These are phyloP conservation scores for Trinorchestia longiramus DNA, from an alignment of 1,140 invertebrate species.

Conservation along the genomic window DNA sequence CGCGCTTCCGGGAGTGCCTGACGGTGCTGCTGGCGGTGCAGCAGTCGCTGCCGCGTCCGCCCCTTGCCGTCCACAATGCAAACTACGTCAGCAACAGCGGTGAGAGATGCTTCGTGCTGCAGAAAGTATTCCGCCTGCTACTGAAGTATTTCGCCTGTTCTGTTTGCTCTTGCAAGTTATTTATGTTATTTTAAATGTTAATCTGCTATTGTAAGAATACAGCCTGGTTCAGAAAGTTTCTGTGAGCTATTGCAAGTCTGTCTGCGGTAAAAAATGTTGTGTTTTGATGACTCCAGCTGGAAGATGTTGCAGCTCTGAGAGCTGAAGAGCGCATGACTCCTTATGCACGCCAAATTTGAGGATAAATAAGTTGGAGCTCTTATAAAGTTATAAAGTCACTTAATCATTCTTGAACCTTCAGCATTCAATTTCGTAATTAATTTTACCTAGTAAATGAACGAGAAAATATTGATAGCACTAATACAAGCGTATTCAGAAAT, in stretches of 20 bases:
- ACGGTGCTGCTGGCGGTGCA: slow-evolving; percentile 39
- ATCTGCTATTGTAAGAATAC: background rate
- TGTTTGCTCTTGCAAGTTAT: background rate
- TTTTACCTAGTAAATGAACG: background rate
- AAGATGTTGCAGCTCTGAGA: no score
- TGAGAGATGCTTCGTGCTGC: background rate
- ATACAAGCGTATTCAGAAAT: background rate
- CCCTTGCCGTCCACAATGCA: slow-evolving; percentile 52
- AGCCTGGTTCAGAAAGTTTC: background rate
- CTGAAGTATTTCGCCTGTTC: background rate
- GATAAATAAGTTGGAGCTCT: background rate
- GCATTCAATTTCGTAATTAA: background rate
- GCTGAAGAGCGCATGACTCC: no score
- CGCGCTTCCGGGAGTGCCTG: slow-evolving; percentile 52
- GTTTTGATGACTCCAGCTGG: no score
- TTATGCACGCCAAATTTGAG: no score
- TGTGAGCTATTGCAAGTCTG: background rate
- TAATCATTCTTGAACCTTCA: background rate
- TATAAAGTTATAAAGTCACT: background rate
- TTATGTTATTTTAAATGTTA: background rate
- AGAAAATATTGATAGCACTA: no score
- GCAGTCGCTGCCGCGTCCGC: background rate
- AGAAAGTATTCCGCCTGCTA: background rate
- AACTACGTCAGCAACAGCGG: slow-evolving; percentile 48
- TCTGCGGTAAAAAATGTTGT: no score